Evolutionary conservation across 1,140 invertebrate genomes (phyloP), one percentile per base, ranked within the genome.

Genomic region (Penaeus chinensis): DNA sequence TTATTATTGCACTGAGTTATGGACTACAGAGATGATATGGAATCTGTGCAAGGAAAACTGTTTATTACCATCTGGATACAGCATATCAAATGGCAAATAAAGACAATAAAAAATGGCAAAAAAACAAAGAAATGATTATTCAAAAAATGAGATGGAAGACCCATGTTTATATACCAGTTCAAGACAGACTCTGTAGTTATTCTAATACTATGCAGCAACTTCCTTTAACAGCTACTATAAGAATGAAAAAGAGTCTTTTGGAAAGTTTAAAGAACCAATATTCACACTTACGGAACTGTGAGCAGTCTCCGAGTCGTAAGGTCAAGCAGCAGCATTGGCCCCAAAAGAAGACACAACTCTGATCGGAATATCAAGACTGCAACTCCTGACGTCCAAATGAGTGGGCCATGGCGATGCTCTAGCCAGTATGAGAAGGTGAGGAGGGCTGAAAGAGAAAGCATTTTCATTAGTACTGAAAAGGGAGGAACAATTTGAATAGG

Each of bases 361-460:
- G 95, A 95, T 91, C 98, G 94, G 92, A 99, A 99, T 91, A 99
- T 95, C 89, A 99, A 94, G 89, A 97, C 96, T 78, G 97, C 95
- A 91, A 96, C 95, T 69, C 96, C 98, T 62, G 97, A 97, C 88
- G 94, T 94, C 91, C 95, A 94, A 89, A 99, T 95, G 91, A 99
- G 98, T 88, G 94, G 93, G 89, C 93, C 93, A 91, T 96, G 95
- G 90, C 95, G 94, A 91, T 95, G 94, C 90, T 95, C 84, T 65
- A 99, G 91, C 97, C 98, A 99, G 91, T 94, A 95, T 90, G 95
- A 94, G 91, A 97, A 94, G 37, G 98, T 96, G 90, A 97, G 92
- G 76, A 99, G 93, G 63, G 98, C 98, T 99, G 92, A 90, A 96
- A 94, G 87, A 90, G 84, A 89, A 76, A 89, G 84, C 88, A 66